Evolutionary conservation across 2,797 vertebrate species (phyloP), one percentile per base, ranked within the genome.

Genomic region (Sphenopsis melanotis): DNA sequence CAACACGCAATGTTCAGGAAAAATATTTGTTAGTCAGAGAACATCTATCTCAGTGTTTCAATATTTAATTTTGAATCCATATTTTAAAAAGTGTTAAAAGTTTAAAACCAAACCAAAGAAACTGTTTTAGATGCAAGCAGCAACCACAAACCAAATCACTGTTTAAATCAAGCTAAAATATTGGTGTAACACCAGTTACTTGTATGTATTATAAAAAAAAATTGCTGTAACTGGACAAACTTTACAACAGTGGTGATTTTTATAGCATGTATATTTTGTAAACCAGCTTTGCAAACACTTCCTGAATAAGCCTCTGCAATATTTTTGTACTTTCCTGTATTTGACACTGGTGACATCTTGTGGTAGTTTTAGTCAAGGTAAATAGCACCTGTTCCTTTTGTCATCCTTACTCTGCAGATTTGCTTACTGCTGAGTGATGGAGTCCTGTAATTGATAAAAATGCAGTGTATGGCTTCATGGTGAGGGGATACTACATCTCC

Each of bases 281-380:
- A 57, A 61, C 12, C 23, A 50, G 19, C 15, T 61, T 81, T 74
- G 42, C 32, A 65, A 80, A 61, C 13, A 37, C 8, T 47, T 64
- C 12, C 52, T 46, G 21, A 80, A 53, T 26, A 72, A 61, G 18
- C 6, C 8, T 47, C 7, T 46, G 34, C 30, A 50, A 8, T 17
- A 0, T 6, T 56, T 37, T 53, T 32, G 7, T 26, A 9, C 9
- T 66, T 61, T 34, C 23, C 57, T 81, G 2, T 29, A 39, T 84
- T 93, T 87, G 44, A 68, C 70, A 75, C 50, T 47, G 63, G 53
- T 68, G 94, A 93, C 94, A 94, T 75, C 90, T 95, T 91, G 65
- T 87, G 95, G 87, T 78, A 70, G 63, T 2, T 56, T 55, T n/a
- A 70, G 17, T 75, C 36, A 34, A 0, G 0, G 26, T 44, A 55